phyloP scores from a whole-genome alignment of 2,888 invertebrate species.

The Lasioglossum malachurum region DNA sequence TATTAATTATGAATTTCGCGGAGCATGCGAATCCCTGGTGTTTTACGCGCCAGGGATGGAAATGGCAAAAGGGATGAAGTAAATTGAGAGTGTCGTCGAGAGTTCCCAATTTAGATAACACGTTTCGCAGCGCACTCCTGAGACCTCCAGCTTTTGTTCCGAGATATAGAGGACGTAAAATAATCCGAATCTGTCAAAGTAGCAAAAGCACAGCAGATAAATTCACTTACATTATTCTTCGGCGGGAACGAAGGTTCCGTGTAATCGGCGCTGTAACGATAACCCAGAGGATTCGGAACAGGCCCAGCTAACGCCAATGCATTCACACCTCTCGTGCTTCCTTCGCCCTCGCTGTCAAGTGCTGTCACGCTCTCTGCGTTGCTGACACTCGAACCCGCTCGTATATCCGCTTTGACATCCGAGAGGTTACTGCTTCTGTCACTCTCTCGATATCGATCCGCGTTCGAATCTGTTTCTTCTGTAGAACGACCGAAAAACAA shows the following conservation, averaged over 20 bases:
- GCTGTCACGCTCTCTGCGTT: slow-evolving; percentile 89
- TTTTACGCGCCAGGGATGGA: neutral
- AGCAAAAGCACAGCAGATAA: neutral
- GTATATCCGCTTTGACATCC: slow-evolving; percentile 94
- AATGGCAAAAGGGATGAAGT: neutral
- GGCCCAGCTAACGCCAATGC: slow-evolving; percentile 90
- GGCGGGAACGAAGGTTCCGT: slow-evolving; percentile 92
- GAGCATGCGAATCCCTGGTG: neutral
- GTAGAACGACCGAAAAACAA: slow-evolving; percentile 52
- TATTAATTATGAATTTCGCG: neutral
- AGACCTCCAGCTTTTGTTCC: neutral
- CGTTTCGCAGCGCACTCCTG: slow-evolving; percentile 1
- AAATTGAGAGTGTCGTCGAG: neutral
- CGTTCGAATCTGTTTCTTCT: slow-evolving; percentile 85
- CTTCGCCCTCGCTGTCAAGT: slow-evolving; percentile 86
- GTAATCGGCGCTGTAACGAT: slow-evolving; percentile 92
- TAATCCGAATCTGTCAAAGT: neutral
- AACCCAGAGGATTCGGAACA: slow-evolving; percentile 90
- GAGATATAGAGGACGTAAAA: neutral
- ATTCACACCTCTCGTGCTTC: slow-evolving; percentile 86
- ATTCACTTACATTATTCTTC: slow-evolving; percentile 87
- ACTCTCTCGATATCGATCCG: slow-evolving; percentile 88
- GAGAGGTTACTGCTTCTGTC: slow-evolving; percentile 97
- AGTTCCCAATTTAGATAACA: slow-evolving; percentile 7
- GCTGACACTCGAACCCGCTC: slow-evolving; percentile 93